Percentiles rank a stretch among this genome's conserved stretches.
phyloP scores from a whole-genome alignment of 2,113 vertebrate genomes.

The Erythrocercus mccallii region DNA sequence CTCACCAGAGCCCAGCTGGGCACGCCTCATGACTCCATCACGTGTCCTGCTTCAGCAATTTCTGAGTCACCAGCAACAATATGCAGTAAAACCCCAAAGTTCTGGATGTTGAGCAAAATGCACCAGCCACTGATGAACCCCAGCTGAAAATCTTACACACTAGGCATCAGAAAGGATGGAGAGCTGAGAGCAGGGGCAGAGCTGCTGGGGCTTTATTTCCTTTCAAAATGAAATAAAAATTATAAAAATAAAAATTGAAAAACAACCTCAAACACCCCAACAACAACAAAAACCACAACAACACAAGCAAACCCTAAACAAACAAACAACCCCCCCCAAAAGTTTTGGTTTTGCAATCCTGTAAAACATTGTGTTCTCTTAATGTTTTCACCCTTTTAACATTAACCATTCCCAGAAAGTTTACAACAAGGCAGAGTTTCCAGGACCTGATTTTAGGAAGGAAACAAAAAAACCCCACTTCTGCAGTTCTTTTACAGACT shows the following conservation, averaged over 20 bases:
- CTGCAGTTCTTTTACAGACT: background rate
- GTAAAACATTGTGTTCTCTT: background rate
- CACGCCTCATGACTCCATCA: background rate
- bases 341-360: background rate
- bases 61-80: background rate
- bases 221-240: background rate
- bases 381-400: background rate
- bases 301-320: background rate
- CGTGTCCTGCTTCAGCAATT: background rate
- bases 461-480: background rate
- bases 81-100: accelerated
- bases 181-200: background rate
- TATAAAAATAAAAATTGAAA: background rate
- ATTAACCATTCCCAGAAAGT: background rate
- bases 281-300: no score
- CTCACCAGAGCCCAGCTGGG: background rate
- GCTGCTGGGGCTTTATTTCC: background rate
- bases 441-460: background rate
- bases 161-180: background rate
- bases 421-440: background rate
- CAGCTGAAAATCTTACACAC: background rate
- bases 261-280: no score
- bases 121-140: accelerated
- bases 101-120: background rate
- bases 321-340: accelerated